A percentile compares a stretch with the other conserved stretches of the same genome.
These are phyloP conservation scores for Eupithecia pulchellata DNA, from an alignment of 2,888 invertebrate species.

Conservation along the genomic window DNA sequence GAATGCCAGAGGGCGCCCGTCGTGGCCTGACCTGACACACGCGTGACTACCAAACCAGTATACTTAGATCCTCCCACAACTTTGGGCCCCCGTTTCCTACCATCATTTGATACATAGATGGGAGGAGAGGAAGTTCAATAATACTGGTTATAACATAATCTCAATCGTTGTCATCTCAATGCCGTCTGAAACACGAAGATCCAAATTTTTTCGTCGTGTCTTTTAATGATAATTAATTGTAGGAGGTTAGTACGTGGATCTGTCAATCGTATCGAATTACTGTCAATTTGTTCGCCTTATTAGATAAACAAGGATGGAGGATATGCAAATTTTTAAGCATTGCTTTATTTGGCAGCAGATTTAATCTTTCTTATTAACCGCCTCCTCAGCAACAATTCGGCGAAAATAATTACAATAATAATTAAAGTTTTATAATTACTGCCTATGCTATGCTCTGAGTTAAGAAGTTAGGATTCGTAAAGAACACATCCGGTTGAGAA, in stretches of 20 bases:
- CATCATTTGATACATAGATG: slow-evolving; percentile 33
- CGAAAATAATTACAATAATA: neutral
- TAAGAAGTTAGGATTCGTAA: no score
- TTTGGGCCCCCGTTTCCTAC: slow-evolving; percentile 46
- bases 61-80: slow-evolving; percentile 55
- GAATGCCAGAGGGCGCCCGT: slow-evolving; percentile 75
- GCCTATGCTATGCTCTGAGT: no score
- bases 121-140: slow-evolving; percentile 53
- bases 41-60: slow-evolving; percentile 71
- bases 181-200: slow-evolving; percentile 79
- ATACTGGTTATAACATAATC: slow-evolving; percentile 69
- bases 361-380: neutral
- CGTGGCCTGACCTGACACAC: slow-evolving; percentile 72
- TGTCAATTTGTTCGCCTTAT: slow-evolving; percentile 67
- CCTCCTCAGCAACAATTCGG: neutral
- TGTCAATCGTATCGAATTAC: slow-evolving; percentile 77
- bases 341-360: slow-evolving; percentile 18
- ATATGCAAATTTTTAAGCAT: slow-evolving; percentile 31
- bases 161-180: slow-evolving; percentile 82
- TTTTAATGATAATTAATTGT: slow-evolving; percentile 81
- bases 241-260: slow-evolving; percentile 70
- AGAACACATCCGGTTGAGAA: no score
- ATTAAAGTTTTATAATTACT: no score
- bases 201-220: slow-evolving; percentile 71
- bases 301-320: slow-evolving; percentile 48